phyloP scores from a whole-genome alignment of 2,888 invertebrate species.

The Byasa hedistus region DNA sequence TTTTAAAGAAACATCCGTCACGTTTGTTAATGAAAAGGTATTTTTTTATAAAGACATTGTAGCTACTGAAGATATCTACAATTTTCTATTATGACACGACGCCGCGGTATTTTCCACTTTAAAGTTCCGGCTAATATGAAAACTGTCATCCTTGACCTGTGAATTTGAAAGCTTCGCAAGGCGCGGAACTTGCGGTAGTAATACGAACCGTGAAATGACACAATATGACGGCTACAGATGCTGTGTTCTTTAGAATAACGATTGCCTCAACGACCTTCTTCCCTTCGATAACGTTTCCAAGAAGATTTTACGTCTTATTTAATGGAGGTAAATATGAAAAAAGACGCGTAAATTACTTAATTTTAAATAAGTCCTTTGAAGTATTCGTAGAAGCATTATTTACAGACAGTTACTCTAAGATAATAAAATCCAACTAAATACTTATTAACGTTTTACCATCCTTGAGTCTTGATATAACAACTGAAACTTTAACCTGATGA shows the following conservation, averaged over 20 bases:
- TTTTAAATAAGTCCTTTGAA: background rate
- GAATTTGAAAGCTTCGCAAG: constrained; percentile 24
- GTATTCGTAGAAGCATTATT: too few relatives aligned
- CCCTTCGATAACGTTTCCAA: background rate
- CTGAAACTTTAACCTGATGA: too few relatives aligned
- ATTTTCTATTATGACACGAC: background rate
- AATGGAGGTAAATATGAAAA: background rate
- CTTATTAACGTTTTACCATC: too few relatives aligned
- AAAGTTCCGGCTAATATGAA: constrained; percentile 14
- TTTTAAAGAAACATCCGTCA: too few relatives aligned
- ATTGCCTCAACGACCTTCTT: background rate
- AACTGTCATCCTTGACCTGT: constrained; percentile 27
- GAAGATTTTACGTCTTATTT: background rate
- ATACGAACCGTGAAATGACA: constrained; percentile 23
- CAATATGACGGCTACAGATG: constrained; percentile 6
- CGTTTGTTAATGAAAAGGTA: too few relatives aligned
- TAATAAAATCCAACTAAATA: too few relatives aligned
- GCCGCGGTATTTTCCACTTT: background rate
- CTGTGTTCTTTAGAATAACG: background rate
- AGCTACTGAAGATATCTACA: background rate
- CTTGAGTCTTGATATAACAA: too few relatives aligned
- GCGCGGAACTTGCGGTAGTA: constrained; percentile 14
- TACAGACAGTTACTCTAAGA: too few relatives aligned
- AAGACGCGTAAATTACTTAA: background rate
- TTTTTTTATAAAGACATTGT: too few relatives aligned